A percentile compares a stretch with the other conserved stretches of the same genome.
phyloP scores from a whole-genome alignment of 2,113 vertebrate species.

The Ammodytes dubius region DNA sequence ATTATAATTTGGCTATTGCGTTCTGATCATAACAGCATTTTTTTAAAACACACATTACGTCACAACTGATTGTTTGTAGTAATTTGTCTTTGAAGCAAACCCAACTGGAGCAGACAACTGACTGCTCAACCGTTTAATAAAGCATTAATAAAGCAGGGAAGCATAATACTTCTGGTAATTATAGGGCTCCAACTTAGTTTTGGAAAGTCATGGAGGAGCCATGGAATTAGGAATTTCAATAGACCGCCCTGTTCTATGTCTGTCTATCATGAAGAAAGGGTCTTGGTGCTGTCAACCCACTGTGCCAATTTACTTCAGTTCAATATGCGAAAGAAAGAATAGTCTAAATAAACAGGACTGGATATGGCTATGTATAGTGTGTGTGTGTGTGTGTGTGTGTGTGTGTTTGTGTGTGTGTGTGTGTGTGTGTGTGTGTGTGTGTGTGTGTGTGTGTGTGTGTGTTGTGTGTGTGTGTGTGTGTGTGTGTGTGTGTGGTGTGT shows the following conservation, averaged over 20 bases:
- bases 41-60: constrained; percentile 14
- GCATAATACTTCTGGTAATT: not conserved
- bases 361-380: not conserved
- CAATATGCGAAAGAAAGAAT: constrained; percentile 2
- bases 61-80: not conserved
- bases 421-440: not conserved
- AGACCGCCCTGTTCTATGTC: constrained; percentile 16
- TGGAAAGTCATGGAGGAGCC: constrained; percentile 22
- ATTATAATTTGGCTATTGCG: not conserved
- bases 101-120: not conserved
- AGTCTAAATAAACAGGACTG: constrained; percentile 15
- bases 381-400: not conserved
- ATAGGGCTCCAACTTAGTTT: constrained; percentile 1
- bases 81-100: not conserved
- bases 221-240: constrained; percentile 23
- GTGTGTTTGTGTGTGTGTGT: not conserved
- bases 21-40: not conserved
- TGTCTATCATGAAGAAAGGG: constrained; percentile 41
- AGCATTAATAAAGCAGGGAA: not conserved
- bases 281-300: constrained; percentile 34
- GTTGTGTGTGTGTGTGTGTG: not conserved
- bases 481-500: not conserved
- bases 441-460: not conserved
- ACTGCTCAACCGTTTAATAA: constrained; percentile 3
- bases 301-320: constrained; percentile 4